A percentile compares a stretch with the other conserved stretches of the same genome.
Evolutionary conservation across 1,140 invertebrate genomes (phyloP).

Genomic region (Mactra quadrangularis): DNA sequence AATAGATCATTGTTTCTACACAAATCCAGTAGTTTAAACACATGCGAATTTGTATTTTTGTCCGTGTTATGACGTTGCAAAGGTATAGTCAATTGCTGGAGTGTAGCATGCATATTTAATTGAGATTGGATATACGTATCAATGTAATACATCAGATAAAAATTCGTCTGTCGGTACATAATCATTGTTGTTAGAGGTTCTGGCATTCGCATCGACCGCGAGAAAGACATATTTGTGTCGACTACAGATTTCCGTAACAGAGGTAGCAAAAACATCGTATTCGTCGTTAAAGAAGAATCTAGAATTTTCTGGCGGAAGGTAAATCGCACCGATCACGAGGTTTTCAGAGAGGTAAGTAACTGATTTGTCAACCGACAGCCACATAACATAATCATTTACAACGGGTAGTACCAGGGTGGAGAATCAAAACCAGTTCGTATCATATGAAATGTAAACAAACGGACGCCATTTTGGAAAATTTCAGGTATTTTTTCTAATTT

Average conservation of each 20-base stretch:
- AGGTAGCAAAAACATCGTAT: conserved; percentile 9
- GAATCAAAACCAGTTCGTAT: no score
- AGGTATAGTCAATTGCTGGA: conserved; percentile 13
- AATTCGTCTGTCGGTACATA: conserved; percentile 3
- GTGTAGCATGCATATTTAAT: not conserved
- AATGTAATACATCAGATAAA: conserved; percentile 5
- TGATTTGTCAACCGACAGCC: not conserved
- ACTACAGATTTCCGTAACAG: not conserved
- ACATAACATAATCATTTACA: conserved; percentile 6
- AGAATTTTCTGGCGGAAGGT: conserved; percentile 32
- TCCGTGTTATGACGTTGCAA: not conserved
- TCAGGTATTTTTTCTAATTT: no score
- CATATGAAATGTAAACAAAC: no score
- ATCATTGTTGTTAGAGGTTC: conserved; percentile 1
- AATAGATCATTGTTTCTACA: conserved; percentile 26
- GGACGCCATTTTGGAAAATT: no score
- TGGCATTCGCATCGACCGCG: conserved; percentile 3
- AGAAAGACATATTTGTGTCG: not conserved
- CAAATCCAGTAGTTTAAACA: not conserved
- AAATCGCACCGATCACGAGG: conserved; percentile 3
- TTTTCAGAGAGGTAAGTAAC: not conserved
- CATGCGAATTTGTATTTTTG: conserved; percentile 8
- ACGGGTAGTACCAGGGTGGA: no score
- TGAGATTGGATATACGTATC: not conserved
- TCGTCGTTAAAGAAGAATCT: conserved; percentile 17